phyloP scores from a whole-genome alignment of 2,888 invertebrate species.

The Agrotis exclamationis region DNA sequence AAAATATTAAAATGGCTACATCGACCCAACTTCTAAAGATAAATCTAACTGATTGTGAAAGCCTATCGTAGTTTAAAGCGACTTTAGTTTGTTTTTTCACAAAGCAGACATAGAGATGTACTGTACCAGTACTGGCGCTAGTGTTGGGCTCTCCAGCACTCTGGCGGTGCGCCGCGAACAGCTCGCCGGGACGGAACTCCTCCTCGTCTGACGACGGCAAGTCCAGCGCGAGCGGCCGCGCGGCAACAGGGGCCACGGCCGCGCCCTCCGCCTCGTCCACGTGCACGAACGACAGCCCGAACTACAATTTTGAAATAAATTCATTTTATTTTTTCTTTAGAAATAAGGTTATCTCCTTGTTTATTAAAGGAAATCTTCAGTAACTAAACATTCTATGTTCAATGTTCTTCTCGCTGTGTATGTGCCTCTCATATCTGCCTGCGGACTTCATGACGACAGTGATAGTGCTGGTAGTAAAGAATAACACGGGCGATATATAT shows the following conservation, averaged over 20 bases:
- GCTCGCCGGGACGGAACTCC: constrained; percentile 92
- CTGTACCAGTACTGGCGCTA: constrained; percentile 55
- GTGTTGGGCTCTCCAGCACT: constrained; percentile 60
- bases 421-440: background rate
- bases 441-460: background rate
- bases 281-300: constrained; percentile 95
- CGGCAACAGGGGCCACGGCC: constrained; percentile 5
- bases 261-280: constrained; percentile 88
- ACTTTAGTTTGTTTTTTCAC: too few species aligned
- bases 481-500: background rate
- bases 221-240: constrained; percentile 74
- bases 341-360: too few species aligned
- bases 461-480: background rate
- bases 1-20: too few species aligned
- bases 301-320: constrained; percentile 80
- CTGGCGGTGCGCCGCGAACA: constrained; percentile 91
- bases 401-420: constrained; percentile 1
- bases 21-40: too few species aligned
- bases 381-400: too few species aligned
- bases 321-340: too few species aligned
- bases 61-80: too few species aligned
- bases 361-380: too few species aligned
- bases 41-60: too few species aligned
- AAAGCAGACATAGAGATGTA: background rate
- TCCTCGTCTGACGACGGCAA: constrained; percentile 91